Conservation (phyloP, 1,140 invertebrate species). For the Scaptomyza pallida region DNA sequence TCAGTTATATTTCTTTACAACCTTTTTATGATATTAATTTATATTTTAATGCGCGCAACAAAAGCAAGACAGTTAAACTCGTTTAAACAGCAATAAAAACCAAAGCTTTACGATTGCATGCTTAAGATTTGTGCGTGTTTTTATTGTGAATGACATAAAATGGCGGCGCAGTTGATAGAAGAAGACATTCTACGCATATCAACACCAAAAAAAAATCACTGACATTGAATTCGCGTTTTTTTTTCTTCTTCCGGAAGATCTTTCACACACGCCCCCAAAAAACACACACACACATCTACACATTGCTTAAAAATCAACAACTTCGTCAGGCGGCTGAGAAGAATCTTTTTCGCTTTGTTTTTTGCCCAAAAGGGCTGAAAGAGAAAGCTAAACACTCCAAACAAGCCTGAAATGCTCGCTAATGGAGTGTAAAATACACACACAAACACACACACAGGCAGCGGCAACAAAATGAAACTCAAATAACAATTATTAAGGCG, state of each 20-base stretch:
- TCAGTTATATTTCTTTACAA: background rate
- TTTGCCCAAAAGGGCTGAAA: slow-evolving; percentile 63
- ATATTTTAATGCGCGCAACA: slow-evolving; percentile 34
- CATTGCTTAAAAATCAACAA: slow-evolving; percentile 41
- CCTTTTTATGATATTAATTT: slow-evolving; percentile 25
- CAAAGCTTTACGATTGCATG: slow-evolving; percentile 54
- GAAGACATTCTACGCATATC: slow-evolving; percentile 36
- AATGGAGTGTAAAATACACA: slow-evolving; percentile 76
- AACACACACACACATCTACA: background rate
- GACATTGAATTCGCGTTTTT: slow-evolving; percentile 79
- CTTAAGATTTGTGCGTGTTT: slow-evolving; percentile 28
- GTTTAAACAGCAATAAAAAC: slow-evolving; percentile 15
- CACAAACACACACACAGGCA: slow-evolving; percentile 42
- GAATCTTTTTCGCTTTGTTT: too few species aligned
- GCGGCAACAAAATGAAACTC: slow-evolving; percentile 77
- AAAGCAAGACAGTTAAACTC: slow-evolving; percentile 10
- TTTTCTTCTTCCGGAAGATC: slow-evolving; percentile 56
- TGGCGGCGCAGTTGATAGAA: slow-evolving; percentile 54
- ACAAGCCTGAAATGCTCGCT: slow-evolving; percentile 65
- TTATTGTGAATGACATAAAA: slow-evolving; percentile 46
- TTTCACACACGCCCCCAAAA: slow-evolving; percentile 30
- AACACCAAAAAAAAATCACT: slow-evolving; percentile 47
- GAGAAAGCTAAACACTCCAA: slow-evolving; percentile 73
- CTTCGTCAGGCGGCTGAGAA: slow-evolving; percentile 19
- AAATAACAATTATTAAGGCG: slow-evolving; percentile 84